Evolutionary conservation across 2,113 vertebrate species (phyloP).

Genomic region (Labeo rohita): DNA sequence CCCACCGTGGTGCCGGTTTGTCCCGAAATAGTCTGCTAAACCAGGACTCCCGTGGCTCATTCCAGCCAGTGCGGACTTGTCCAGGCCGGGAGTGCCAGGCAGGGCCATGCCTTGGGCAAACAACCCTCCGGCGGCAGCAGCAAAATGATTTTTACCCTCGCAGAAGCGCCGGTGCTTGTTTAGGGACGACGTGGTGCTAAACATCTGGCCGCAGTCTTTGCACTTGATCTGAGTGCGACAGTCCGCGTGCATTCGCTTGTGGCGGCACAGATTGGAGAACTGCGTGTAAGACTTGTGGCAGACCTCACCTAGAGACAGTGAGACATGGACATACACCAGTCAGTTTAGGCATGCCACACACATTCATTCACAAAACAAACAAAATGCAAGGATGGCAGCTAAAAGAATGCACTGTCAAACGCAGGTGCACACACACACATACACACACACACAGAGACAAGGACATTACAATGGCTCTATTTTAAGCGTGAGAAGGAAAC

Average conservation of each 20-base stretch:
- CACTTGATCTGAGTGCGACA: constrained; percentile 99
- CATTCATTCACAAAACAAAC: constrained; percentile 12
- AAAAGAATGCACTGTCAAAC: constrained; percentile 22
- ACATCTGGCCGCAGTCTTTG: constrained; percentile 99
- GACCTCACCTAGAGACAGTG: constrained; percentile 93
- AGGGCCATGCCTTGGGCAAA: constrained; percentile 97
- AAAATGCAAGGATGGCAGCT: not conserved
- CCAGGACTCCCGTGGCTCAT: constrained; percentile 92
- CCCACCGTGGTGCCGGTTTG: constrained; percentile 93
- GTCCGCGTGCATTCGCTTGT: constrained; percentile 99
- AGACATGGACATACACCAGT: constrained; percentile 81
- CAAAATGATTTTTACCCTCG: constrained; percentile 98
- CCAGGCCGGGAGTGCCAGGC: constrained; percentile 89
- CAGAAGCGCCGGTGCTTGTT: constrained; percentile 99
- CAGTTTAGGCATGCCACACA: not conserved
- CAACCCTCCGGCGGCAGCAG: constrained; percentile 90
- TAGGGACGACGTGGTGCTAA: constrained; percentile 99
- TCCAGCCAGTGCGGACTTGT: constrained; percentile 92
- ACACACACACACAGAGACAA: constrained; percentile 85
- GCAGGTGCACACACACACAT: constrained; percentile 74
- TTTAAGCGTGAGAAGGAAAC: constrained; percentile 97
- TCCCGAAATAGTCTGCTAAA: constrained; percentile 98
- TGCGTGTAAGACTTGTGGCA: constrained; percentile 99
- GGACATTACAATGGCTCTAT: constrained; percentile 99
- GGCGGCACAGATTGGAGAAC: constrained; percentile 99